Evolutionary conservation across 2,797 vertebrate genomes (phyloP).

Genomic region (Melanitta fusca): DNA sequence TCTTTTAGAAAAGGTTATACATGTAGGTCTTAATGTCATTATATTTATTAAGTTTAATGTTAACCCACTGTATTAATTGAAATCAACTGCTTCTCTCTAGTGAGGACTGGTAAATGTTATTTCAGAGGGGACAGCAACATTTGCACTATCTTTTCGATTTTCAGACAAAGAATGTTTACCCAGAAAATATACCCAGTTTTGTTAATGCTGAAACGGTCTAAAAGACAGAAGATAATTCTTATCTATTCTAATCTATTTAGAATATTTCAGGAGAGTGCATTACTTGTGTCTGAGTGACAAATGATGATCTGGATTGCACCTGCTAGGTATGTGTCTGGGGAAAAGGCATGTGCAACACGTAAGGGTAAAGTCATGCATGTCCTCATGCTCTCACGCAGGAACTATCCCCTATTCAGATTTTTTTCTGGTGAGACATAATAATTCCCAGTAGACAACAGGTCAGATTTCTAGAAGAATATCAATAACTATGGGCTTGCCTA

Average conservation of each 20-base stretch:
- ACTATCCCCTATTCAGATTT: not conserved
- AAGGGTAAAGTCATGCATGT: conserved; percentile 19
- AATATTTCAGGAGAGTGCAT: conserved; percentile 31
- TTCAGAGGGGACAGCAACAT: conserved; percentile 28
- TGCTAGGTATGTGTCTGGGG: conserved; percentile 43
- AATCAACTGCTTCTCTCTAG: conserved; percentile 44
- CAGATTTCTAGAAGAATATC: conserved; percentile 18
- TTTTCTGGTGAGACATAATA: conserved; percentile 15
- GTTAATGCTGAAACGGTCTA: conserved; percentile 15
- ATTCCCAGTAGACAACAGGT: not conserved
- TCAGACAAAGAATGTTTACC: not conserved
- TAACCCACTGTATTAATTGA: conserved; percentile 31
- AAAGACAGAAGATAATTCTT: conserved; percentile 39
- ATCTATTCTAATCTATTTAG: conserved; percentile 39
- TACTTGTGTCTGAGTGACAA: conserved; percentile 49
- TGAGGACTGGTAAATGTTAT: not conserved
- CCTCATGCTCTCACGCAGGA: conserved; percentile 1
- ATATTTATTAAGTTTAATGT: conserved; percentile 25
- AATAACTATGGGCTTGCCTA: not conserved
- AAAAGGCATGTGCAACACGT: not conserved
- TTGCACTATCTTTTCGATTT: conserved; percentile 20
- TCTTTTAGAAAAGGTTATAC: not conserved
- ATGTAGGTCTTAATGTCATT: conserved; percentile 4
- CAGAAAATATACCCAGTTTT: not conserved
- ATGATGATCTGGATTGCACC: conserved; percentile 58